A percentile compares a stretch with the other conserved stretches of the same genome.
Evolutionary conservation across 2,113 vertebrate species (phyloP).

Genomic region (Chloropsis cyanopogon): DNA sequence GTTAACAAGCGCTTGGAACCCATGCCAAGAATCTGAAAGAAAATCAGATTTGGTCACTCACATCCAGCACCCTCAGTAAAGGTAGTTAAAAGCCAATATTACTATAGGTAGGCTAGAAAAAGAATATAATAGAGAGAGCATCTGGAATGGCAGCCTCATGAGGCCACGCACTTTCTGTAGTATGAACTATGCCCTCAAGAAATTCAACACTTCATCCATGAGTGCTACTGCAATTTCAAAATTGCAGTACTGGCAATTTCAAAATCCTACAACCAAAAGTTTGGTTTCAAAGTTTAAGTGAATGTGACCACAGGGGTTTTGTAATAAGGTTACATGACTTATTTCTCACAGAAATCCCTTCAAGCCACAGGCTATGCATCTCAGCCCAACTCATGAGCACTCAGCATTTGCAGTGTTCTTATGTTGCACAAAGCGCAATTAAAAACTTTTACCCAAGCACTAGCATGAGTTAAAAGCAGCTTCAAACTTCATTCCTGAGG

Average conservation of each 20-base stretch:
- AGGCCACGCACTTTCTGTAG: not conserved
- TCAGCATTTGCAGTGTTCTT: not conserved
- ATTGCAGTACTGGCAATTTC: not conserved
- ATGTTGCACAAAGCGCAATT: not conserved
- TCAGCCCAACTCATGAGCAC: not conserved
- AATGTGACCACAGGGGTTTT: not conserved
- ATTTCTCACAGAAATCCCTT: not conserved
- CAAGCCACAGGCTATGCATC: not conserved
- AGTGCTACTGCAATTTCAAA: not conserved
- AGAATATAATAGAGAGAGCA: accelerated
- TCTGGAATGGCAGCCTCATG: not conserved
- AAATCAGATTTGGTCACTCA: not conserved
- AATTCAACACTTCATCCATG: not conserved
- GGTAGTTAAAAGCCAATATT: not conserved
- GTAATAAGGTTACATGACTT: not conserved
- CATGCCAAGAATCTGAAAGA: constrained; percentile 90
- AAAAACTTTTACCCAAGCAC: not conserved
- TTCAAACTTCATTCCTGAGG: not conserved
- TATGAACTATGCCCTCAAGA: not conserved
- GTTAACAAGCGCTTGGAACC: constrained; percentile 92
- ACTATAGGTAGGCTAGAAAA: not conserved
- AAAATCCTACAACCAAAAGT: not conserved
- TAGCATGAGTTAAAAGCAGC: not conserved
- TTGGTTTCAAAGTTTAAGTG: not conserved
- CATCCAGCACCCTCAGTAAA: not conserved